Conservation (phyloP, 2,797 vertebrate genomes). For the Platyrinchus mystaceus region DNA sequence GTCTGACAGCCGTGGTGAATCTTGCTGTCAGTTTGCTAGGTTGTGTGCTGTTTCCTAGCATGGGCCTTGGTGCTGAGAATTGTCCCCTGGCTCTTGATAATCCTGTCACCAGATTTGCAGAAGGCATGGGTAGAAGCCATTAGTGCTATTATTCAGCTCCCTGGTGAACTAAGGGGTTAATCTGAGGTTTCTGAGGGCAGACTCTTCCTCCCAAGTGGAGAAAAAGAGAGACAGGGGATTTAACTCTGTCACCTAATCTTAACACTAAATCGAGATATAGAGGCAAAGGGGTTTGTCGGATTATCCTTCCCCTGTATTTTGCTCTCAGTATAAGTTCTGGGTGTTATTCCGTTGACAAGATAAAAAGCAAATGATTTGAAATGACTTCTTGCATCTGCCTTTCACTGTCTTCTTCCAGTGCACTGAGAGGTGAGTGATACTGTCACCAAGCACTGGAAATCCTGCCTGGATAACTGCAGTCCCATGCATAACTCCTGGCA, state of each 20-base stretch:
- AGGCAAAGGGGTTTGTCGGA: fast-evolving
- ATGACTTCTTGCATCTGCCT: neutral
- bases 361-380: neutral
- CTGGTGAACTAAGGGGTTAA: neutral
- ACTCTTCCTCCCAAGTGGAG: neutral
- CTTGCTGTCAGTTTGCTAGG: neutral
- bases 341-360: neutral
- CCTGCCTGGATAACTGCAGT: neutral
- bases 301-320: neutral
- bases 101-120: neutral
- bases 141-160: neutral
- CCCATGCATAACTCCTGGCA: neutral
- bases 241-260: neutral
- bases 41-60: fast-evolving
- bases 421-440: neutral
- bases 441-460: neutral
- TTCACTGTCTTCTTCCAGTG: neutral
- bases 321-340: neutral
- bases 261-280: neutral
- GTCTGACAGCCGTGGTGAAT: neutral
- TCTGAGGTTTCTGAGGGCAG: neutral
- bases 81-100: neutral
- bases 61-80: neutral
- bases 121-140: neutral
- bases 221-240: neutral